Base-by-base conservation (phyloP, 2,113 vertebrate genomes). In the Cyanistes caeruleus region DNA sequence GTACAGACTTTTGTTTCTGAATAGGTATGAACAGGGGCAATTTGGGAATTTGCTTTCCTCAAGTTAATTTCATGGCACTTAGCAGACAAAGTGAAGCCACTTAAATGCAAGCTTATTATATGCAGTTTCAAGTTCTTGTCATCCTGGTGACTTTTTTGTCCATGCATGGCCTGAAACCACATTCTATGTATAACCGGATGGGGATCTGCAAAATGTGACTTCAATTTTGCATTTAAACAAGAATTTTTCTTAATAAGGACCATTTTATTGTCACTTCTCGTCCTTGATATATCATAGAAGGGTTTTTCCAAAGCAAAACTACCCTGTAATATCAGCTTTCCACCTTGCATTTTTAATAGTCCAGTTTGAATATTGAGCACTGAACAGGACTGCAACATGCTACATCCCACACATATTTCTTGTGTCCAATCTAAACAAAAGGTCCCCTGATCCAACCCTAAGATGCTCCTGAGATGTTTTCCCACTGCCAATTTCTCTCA, bases 1-100 rank as follows among this genome's bases (percentile, higher is more conserved):
- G 49, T 44, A 91, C 52, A 95, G 92, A 92, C 90, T 97, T 98
- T 97, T 97, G 96, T 98, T 97, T 97, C 94, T 93, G 76, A 97
- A 97, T 82, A 96, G 93, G 95, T 81, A 90, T 87, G 93, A 97
- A 96, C 21, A 18, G 89, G 93, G 79, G 81, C 69, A 97, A 98
- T 98, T 92, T 95, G 52, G 62, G 41, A 92, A 90, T 78, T 95
- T 81, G 81, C 95, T 93, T 97, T 95, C 86, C 96, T 93, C 93
- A 93, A 96, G 83, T 95, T 95, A 90, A 95, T 93, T 97, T 97
- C 95, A 97, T 84, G 87, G 94, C 78, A 97, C 83, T 96, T 95
- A 90, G 65, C 92, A 90, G 95, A 96, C 92, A 90, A 97, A 97
- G 95, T 94, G 64, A 97, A 97, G 87, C 69, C 95, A 97, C 95